Percentiles rank a stretch among this genome's conserved stretches.
phyloP scores from a whole-genome alignment of 2,888 invertebrate genomes.

The Orthonevra nobilis region DNA sequence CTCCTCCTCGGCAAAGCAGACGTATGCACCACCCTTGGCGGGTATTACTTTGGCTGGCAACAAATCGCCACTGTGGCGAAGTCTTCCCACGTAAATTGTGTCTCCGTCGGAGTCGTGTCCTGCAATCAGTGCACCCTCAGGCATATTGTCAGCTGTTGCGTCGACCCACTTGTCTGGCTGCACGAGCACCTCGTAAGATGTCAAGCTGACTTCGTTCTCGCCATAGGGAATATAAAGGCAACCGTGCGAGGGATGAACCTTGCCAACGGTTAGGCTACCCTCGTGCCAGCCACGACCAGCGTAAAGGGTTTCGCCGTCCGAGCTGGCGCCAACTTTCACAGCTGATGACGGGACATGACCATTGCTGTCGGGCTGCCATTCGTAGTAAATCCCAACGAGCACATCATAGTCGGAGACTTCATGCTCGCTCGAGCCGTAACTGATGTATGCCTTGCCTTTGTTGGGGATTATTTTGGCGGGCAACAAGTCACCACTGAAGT shows the following conservation, averaged over 20 bases:
- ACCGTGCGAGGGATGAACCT: constrained; percentile 83
- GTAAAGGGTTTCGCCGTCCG: constrained; percentile 85
- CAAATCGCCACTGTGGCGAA: constrained; percentile 77
- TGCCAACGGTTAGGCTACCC: constrained; percentile 86
- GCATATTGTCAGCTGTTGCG: constrained; percentile 72
- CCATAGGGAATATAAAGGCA: constrained; percentile 81
- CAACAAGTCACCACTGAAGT: constrained; percentile 83
- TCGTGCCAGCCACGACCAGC: constrained; percentile 85
- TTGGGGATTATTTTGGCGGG: constrained; percentile 84
- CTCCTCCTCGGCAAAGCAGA: constrained; percentile 81
- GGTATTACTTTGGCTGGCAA: constrained; percentile 84
- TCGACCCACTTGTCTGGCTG: constrained; percentile 74
- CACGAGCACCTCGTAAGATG: constrained; percentile 79
- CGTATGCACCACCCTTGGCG: constrained; percentile 81
- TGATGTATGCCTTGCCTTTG: constrained; percentile 84
- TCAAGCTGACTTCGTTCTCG: constrained; percentile 79
- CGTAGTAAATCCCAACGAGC: constrained; percentile 83
- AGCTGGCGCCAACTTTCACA: constrained; percentile 84
- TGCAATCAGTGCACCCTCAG: constrained; percentile 73
- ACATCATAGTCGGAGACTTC: constrained; percentile 85
- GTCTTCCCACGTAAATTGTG: constrained; percentile 74
- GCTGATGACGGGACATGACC: constrained; percentile 85
- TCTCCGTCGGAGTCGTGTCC: constrained; percentile 74
- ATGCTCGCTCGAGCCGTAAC: constrained; percentile 84
- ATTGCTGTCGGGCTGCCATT: constrained; percentile 84